Percentiles rank a stretch among this genome's conserved stretches.
These are phyloP conservation scores for Microtus richardsoni DNA, from an alignment of 2,113 vertebrate genomes.

Conservation along the genomic window DNA sequence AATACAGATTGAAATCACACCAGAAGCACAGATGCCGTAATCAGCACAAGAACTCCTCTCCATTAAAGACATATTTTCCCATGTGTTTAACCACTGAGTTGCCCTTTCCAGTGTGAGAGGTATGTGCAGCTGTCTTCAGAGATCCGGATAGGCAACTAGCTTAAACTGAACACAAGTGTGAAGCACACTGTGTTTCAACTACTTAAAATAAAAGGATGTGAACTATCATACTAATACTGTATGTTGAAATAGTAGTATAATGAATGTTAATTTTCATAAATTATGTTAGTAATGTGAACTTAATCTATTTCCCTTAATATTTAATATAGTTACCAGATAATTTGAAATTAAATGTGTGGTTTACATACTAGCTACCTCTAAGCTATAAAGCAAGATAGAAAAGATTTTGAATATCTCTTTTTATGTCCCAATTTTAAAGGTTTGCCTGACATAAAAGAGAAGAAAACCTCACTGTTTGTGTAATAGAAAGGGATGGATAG, in stretches of 20 bases:
- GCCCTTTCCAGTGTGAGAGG: not conserved
- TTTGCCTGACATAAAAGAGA: not conserved
- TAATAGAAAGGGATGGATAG: not conserved
- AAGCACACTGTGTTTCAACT: not conserved
- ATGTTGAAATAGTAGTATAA: not conserved
- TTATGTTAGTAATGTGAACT: not conserved
- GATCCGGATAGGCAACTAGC: not conserved
- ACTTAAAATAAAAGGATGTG: not conserved
- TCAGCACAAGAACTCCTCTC: not conserved
- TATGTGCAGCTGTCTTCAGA: not conserved
- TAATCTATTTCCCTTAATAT: not conserved
- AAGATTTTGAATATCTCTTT: not conserved
- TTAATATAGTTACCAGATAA: not conserved
- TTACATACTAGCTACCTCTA: not conserved
- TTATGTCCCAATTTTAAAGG: not conserved
- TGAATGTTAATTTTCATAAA: not conserved
- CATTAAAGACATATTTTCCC: not conserved
- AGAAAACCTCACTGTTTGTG: not conserved
- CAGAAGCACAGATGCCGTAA: not conserved
- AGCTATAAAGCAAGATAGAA: not conserved
- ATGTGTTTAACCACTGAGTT: not conserved
- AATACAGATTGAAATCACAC: not conserved
- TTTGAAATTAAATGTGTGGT: not conserved
- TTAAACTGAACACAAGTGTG: not conserved
- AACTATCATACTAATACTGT: not conserved